Evolutionary conservation across 2,888 invertebrate genomes (phyloP).

Genomic region (Tanytarsus gracilentus): DNA sequence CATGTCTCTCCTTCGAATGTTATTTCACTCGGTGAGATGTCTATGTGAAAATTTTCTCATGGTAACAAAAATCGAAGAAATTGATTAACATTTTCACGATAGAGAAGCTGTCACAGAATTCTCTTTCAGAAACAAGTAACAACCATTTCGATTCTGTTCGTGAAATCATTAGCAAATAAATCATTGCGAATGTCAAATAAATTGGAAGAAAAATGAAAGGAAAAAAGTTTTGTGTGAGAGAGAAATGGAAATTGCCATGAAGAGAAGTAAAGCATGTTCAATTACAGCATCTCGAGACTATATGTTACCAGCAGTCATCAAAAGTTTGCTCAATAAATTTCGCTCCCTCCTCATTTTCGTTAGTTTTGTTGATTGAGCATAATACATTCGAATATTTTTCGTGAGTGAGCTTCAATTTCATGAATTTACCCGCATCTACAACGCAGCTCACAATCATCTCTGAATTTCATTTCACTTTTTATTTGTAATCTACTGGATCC

Average conservation of each 20-base stretch:
- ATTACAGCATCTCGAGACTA: background rate
- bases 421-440: constrained; percentile 5
- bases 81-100: too few species aligned
- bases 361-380: constrained; percentile 24
- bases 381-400: constrained; percentile 19
- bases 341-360: too few species aligned
- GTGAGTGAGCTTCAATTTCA: constrained; percentile 11
- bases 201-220: background rate
- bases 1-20: too few species aligned
- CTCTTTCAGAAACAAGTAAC: background rate
- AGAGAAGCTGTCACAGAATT: too few species aligned
- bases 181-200: constrained; percentile 2
- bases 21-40: too few species aligned
- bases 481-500: too few species aligned
- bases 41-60: too few species aligned
- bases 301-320: background rate
- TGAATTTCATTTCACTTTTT: background rate
- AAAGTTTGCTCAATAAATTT: constrained; percentile 26
- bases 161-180: background rate
- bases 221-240: background rate
- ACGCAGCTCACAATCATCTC: background rate
- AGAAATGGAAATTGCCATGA: too few species aligned
- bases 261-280: background rate
- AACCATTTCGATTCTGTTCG: too few species aligned
- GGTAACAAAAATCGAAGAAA: too few species aligned